phyloP scores from a whole-genome alignment of 2,113 vertebrate species.

The Rhineura floridana region DNA sequence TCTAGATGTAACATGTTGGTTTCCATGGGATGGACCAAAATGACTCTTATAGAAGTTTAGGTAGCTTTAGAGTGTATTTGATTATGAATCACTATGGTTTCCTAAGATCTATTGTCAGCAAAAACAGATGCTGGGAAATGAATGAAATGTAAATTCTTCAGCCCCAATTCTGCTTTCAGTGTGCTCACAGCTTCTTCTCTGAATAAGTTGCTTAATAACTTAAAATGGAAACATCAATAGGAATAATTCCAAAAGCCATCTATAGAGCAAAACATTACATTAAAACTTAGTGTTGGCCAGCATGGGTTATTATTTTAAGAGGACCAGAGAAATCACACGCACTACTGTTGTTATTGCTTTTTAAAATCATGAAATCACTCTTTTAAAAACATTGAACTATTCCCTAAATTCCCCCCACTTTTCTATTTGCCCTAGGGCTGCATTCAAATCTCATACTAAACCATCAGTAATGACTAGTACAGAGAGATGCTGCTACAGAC shows the following conservation, averaged over 20 bases:
- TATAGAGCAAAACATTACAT: too few relatives aligned
- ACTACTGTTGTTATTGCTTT: not conserved
- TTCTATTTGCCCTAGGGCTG: too few relatives aligned
- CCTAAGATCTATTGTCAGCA: constrained; percentile 3
- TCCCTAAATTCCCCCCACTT: not conserved
- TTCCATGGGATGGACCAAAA: not conserved
- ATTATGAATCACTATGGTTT: not conserved
- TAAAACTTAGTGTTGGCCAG: too few relatives aligned
- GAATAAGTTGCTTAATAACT: not conserved
- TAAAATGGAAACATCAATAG: not conserved
- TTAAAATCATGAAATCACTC: not conserved
- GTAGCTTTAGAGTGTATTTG: not conserved
- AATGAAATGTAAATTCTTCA: not conserved
- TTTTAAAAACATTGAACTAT: constrained; percentile 6
- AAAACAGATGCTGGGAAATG: constrained; percentile 9
- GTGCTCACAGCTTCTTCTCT: not conserved
- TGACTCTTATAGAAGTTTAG: not conserved
- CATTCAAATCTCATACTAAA: too few relatives aligned
- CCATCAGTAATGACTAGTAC: too few relatives aligned
- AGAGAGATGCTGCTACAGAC: too few relatives aligned
- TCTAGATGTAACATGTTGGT: not conserved
- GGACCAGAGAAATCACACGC: not conserved
- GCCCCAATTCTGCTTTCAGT: constrained; percentile 11
- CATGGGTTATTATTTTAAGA: not conserved
- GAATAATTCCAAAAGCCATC: not conserved